Conservation (phyloP, 2,797 vertebrate genomes). For the Bovichtus variegatus region DNA sequence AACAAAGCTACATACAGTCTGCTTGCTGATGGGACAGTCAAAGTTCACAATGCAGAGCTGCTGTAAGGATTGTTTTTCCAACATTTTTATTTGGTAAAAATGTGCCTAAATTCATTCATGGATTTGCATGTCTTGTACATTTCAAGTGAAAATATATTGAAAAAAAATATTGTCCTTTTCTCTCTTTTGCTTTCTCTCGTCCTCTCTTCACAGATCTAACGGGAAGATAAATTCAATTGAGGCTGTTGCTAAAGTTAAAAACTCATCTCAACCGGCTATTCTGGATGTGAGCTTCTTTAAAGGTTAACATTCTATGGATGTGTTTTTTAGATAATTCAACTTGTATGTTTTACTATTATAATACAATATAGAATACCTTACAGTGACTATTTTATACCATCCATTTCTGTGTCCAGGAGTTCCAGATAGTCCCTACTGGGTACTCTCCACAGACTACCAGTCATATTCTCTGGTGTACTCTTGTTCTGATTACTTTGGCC, state of each 20-base stretch:
- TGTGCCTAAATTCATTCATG: not conserved
- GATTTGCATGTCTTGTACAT: not conserved
- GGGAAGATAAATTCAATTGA: constrained; percentile 78
- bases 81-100: not conserved
- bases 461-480: constrained; percentile 88
- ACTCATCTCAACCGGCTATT: constrained; percentile 82
- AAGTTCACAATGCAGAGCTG: constrained; percentile 53
- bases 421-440: constrained; percentile 82
- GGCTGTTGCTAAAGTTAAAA: constrained; percentile 78
- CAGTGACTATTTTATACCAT: accelerated
- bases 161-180: no score
- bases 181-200: not conserved
- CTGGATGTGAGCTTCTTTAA: constrained; percentile 80
- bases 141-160: not conserved
- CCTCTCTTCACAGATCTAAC: constrained; percentile 67
- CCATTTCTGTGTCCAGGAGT: constrained; percentile 67
- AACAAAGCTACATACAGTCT: constrained; percentile 83
- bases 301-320: constrained; percentile 64
- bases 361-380: not conserved
- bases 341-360: no score
- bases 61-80: constrained; percentile 55
- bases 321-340: not conserved
- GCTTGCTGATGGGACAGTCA: constrained; percentile 50
- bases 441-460: constrained; percentile 87
- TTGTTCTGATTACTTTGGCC: constrained; percentile 79